These are phyloP conservation scores for Adelognathus sp. DNA, from an alignment of 2,888 invertebrate species.

Conservation along the genomic window DNA sequence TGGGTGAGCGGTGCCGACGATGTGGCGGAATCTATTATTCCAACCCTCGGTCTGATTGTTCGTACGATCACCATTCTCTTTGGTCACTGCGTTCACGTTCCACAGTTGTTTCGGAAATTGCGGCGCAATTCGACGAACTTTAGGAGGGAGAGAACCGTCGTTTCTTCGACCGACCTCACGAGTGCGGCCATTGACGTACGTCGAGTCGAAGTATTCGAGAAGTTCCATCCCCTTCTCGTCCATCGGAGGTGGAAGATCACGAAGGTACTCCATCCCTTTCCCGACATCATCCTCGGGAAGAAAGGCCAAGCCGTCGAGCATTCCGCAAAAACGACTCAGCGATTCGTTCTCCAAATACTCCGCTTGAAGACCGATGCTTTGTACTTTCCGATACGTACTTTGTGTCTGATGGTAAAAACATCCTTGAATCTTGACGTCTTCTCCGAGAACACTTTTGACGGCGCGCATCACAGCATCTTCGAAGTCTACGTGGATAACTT, in stretches of 20 bases:
- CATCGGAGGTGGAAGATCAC: background rate
- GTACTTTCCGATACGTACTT: slow-evolving; percentile 22
- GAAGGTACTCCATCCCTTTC: slow-evolving; percentile 15
- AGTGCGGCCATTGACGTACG: background rate
- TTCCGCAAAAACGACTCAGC: slow-evolving; percentile 19
- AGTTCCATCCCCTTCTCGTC: background rate
- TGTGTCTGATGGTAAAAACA: slow-evolving; percentile 27
- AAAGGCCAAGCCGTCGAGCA: slow-evolving; percentile 25
- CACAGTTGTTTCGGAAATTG: background rate
- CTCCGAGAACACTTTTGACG: background rate
- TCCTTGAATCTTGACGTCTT: background rate
- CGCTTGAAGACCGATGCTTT: slow-evolving; percentile 2
- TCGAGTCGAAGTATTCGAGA: background rate
- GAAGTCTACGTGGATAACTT: slow-evolving; percentile 4
- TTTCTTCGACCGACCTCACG: background rate
- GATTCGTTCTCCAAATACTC: background rate
- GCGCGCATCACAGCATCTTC: slow-evolving; percentile 10
- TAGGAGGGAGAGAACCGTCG: background rate
- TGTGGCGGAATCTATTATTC: background rate
- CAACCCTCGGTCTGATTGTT: slow-evolving; percentile 3
- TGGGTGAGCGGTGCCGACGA: background rate
- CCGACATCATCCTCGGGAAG: slow-evolving; percentile 1
- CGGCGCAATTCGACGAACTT: slow-evolving; percentile 1
- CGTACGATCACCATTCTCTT: background rate
- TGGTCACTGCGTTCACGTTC: slow-evolving; percentile 1